These are phyloP conservation scores for Drosophila saltans DNA, from an alignment of 1,140 invertebrate genomes.

Conservation along the genomic window DNA sequence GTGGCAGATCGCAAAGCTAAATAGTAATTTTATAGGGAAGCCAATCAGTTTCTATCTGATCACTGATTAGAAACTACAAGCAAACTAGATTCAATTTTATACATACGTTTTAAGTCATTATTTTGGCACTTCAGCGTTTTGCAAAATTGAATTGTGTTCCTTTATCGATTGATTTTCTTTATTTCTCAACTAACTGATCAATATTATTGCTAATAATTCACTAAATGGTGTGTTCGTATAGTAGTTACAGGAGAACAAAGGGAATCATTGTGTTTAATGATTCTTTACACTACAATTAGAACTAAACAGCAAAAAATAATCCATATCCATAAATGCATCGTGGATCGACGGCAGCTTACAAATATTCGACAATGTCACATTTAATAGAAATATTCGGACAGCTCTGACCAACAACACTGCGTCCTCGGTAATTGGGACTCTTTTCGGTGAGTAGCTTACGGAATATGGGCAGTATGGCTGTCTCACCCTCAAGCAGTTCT, in stretches of 20 bases:
- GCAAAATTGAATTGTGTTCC: no score
- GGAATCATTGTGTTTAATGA: slow-evolving; percentile 15
- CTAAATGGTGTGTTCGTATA: slow-evolving; percentile 58
- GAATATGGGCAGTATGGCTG: slow-evolving; percentile 94
- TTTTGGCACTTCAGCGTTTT: no score
- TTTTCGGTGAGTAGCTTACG: slow-evolving; percentile 93
- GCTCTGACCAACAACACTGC: slow-evolving; percentile 87
- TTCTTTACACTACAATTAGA: slow-evolving; percentile 56
- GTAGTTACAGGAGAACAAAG: slow-evolving; percentile 46
- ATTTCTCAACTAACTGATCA: slow-evolving; percentile 63
- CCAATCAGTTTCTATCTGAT: no score
- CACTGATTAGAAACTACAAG: no score
- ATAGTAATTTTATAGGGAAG: no score
- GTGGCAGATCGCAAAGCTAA: no score
- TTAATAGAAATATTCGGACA: slow-evolving; percentile 97
- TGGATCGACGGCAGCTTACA: slow-evolving; percentile 85
- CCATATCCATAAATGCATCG: slow-evolving; percentile 30
- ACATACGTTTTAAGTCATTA: no score
- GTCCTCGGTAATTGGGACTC: slow-evolving; percentile 79
- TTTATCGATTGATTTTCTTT: slow-evolving; percentile 39
- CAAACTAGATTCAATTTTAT: no score
- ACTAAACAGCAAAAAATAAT: slow-evolving; percentile 42
- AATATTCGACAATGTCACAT: slow-evolving; percentile 97
- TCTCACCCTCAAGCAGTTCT: slow-evolving; percentile 89
- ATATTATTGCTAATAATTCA: slow-evolving; percentile 61